Evolutionary conservation across 2,113 vertebrate genomes (phyloP).

Genomic region (Rhinogobius similis): DNA sequence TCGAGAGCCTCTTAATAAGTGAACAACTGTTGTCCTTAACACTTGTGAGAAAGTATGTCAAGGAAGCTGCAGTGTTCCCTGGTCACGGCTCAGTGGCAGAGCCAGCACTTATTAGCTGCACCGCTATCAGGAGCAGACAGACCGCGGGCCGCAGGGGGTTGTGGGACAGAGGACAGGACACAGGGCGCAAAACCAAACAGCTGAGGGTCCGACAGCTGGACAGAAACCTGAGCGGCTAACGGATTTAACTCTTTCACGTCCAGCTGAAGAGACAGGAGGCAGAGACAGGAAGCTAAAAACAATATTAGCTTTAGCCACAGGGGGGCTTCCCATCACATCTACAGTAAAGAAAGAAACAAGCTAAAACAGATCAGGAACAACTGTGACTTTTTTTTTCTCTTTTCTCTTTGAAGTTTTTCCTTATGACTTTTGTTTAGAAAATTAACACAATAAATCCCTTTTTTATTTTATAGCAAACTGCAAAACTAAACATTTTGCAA

Average conservation of each 20-base stretch:
- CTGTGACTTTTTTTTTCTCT: neutral
- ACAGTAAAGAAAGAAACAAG: neutral
- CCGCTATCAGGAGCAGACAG: slow-evolving; percentile 2
- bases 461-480: neutral
- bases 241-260: slow-evolving; percentile 61
- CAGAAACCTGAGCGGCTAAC: slow-evolving; percentile 69
- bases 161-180: slow-evolving; percentile 22
- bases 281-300: slow-evolving; percentile 19
- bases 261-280: slow-evolving; percentile 42
- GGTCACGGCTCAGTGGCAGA: neutral
- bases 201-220: slow-evolving; percentile 78
- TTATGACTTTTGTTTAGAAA: too few species aligned
- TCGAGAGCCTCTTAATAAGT: neutral
- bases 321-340: neutral
- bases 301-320: neutral
- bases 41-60: neutral
- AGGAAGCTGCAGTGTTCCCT: neutral
- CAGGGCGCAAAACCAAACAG: slow-evolving; percentile 64
- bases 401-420: too few species aligned
- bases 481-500: neutral
- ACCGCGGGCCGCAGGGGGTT: slow-evolving; percentile 6
- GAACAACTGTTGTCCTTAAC: neutral
- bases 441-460: too few species aligned
- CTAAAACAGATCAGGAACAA: neutral
- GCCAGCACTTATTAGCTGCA: slow-evolving; percentile 11